Evolutionary conservation across 1,140 invertebrate genomes (phyloP).

Genomic region (Artemia franciscana): DNA sequence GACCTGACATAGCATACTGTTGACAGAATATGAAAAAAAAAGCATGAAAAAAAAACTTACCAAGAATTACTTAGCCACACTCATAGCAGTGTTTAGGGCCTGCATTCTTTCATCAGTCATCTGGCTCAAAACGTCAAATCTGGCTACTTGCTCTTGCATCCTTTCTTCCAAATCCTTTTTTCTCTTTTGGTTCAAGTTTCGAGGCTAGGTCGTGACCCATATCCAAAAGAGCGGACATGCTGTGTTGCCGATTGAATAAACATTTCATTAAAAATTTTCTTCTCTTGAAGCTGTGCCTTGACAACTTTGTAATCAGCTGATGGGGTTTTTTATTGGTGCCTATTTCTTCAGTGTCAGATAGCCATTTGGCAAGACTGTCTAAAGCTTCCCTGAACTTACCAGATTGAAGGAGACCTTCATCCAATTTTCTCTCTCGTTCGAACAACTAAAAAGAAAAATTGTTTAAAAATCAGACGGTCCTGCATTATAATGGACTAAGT

Average conservation of each 20-base stretch:
- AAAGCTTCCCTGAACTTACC: slow-evolving; percentile 86
- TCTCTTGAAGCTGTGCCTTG: slow-evolving; percentile 44
- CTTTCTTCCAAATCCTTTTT: slow-evolving; percentile 67
- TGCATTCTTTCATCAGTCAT: slow-evolving; percentile 59
- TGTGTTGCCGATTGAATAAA: slow-evolving; percentile 73
- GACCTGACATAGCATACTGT: no score
- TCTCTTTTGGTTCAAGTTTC: slow-evolving; percentile 54
- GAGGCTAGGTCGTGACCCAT: slow-evolving; percentile 71
- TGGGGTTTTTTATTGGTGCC: slow-evolving; percentile 88
- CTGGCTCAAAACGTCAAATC: slow-evolving; percentile 56
- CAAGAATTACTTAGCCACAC: slow-evolving; percentile 55
- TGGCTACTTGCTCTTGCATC: slow-evolving; percentile 54
- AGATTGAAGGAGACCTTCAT: slow-evolving; percentile 71
- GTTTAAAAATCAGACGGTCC: no score
- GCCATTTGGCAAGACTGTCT: slow-evolving; percentile 39
- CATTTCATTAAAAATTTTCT: slow-evolving; percentile 76
- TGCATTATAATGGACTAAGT: no score
- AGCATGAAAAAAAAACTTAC: slow-evolving; percentile 1
- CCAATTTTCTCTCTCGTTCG: slow-evolving; percentile 65
- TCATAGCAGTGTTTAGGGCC: slow-evolving; percentile 64
- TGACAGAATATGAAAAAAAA: no score
- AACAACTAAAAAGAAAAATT: slow-evolving; percentile 34
- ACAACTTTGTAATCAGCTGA: slow-evolving; percentile 93
- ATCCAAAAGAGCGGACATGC: slow-evolving; percentile 60
- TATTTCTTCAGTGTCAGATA: slow-evolving; percentile 84